These are phyloP conservation scores for Abrostola tripartita DNA, from an alignment of 2,888 invertebrate genomes.

Conservation along the genomic window DNA sequence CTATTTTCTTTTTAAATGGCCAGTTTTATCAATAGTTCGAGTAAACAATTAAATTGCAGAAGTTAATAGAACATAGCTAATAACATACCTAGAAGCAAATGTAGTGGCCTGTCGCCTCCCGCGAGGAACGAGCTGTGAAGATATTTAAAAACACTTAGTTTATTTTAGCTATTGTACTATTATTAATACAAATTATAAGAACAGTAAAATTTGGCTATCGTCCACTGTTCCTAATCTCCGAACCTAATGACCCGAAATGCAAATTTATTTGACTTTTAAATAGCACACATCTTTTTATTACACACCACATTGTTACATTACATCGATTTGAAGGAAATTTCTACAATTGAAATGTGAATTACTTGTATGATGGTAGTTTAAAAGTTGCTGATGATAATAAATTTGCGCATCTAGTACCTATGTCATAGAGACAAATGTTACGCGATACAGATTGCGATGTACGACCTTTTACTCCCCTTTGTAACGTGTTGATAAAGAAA, in stretches of 20 bases:
- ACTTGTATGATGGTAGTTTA: neutral
- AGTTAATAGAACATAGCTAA: neutral
- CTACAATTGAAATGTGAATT: neutral
- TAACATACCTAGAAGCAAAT: neutral
- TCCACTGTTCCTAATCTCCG: constrained; percentile 45
- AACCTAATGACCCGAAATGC: constrained; percentile 47
- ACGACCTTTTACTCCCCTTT: constrained; percentile 45
- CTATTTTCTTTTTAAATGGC: constrained; percentile 1
- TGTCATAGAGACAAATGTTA: constrained; percentile 38
- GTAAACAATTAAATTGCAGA: neutral
- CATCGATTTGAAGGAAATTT: constrained; percentile 19
- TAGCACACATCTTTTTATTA: constrained; percentile 38
- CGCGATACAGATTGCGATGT: constrained; percentile 35
- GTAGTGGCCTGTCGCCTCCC: neutral
- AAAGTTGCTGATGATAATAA: neutral
- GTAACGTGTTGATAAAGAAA: constrained; percentile 39
- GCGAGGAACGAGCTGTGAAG: constrained; percentile 7
- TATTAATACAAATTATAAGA: constrained; percentile 43
- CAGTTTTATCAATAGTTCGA: neutral
- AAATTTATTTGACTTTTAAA: constrained; percentile 48
- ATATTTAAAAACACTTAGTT: constrained; percentile 23
- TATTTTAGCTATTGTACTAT: constrained; percentile 34
- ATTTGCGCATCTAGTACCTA: constrained; percentile 26
- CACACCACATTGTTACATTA: constrained; percentile 25
- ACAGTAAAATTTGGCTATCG: constrained; percentile 48